Percentiles rank a stretch among this genome's conserved stretches.
Evolutionary conservation across 2,797 vertebrate genomes (phyloP).

Genomic region (Echeneis naucrates): DNA sequence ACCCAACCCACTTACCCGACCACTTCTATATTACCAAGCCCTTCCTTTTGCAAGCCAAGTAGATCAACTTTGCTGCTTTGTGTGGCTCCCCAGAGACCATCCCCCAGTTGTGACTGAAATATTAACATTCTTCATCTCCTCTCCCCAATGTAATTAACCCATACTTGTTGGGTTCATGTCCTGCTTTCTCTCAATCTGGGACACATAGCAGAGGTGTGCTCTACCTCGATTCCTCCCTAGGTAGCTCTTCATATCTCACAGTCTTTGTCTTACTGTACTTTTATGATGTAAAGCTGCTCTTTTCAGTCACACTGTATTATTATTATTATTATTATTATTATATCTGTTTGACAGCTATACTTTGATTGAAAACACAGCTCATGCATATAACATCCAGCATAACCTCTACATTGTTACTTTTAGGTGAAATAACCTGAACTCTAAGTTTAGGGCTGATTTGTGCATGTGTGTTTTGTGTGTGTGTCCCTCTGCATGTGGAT

Average conservation of each 20-base stretch:
- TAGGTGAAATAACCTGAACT: conserved; percentile 17
- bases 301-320: conserved; percentile 3
- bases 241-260: conserved; percentile 47
- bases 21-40: conserved; percentile 48
- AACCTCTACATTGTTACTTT: not conserved
- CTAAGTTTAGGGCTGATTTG: conserved; percentile 50
- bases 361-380: conserved; percentile 8
- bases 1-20: conserved; percentile 56
- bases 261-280: conserved; percentile 42
- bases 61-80: conserved; percentile 55
- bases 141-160: conserved; percentile 87
- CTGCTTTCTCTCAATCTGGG: conserved; percentile 83
- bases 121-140: conserved; percentile 76
- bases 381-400: not conserved
- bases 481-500: conserved; percentile 41
- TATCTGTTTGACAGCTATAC: not conserved
- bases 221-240: conserved; percentile 38
- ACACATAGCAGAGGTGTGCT: conserved; percentile 71
- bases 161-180: conserved; percentile 80
- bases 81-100: conserved; percentile 71
- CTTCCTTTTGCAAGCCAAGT: conserved; percentile 39
- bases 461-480: conserved; percentile 35
- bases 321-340: too few relatives aligned
- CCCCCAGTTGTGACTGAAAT: conserved; percentile 73
- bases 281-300: conserved; percentile 22